Base-by-base conservation (phyloP, 2,113 vertebrate species). In the Lathamus discolor region DNA sequence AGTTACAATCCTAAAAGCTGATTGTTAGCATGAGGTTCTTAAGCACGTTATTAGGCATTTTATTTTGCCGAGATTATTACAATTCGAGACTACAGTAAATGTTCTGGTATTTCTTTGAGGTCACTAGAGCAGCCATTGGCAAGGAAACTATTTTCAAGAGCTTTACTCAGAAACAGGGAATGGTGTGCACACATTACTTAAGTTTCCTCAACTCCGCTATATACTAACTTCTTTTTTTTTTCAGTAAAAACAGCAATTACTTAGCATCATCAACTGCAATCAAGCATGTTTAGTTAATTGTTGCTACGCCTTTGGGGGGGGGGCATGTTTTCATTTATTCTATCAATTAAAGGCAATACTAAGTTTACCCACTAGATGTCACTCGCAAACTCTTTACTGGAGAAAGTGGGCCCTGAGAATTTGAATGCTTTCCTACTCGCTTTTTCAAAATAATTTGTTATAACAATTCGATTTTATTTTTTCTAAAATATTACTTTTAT, bases 331-430 rank as follows among this genome's bases (percentile, higher is more conserved):
- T 17, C 4, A 8, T 72, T 77, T 79, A 12, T 55, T 72, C 29
- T 37, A 1, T 37, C 16, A 96, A n/a, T 76, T 57, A 39, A 19
- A 52, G 75, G 69, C 84, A 87, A 87, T 96, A 11, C 81, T 76
- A 5, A 66, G 28, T 72, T 52, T 66, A 52, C 23, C 91, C 96
- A 75, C 83, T 89, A 97, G 96, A 66, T 96, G 96, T 89, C 96
- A 44, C 3, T 11, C 82, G 49, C 4, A 17, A 92, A n/a, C 84
- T 8, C 77, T 39, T 78, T 48, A 43, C 33, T 61, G 48, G 22
- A 75, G 68, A 52, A 81, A n/a, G 5, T 46, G 16, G 14, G 9
- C 1, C 17, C 18, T n/a, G 22, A 46, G n/a, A 48, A 52, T 79
- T 61, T 44, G 28, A 61, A 31, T 6, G 0, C 10, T 6, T 86